Percentiles rank a stretch among this genome's conserved stretches.
Conservation (phyloP, 2,113 vertebrate genomes). For the Sminthopsis crassicaudata region DNA sequence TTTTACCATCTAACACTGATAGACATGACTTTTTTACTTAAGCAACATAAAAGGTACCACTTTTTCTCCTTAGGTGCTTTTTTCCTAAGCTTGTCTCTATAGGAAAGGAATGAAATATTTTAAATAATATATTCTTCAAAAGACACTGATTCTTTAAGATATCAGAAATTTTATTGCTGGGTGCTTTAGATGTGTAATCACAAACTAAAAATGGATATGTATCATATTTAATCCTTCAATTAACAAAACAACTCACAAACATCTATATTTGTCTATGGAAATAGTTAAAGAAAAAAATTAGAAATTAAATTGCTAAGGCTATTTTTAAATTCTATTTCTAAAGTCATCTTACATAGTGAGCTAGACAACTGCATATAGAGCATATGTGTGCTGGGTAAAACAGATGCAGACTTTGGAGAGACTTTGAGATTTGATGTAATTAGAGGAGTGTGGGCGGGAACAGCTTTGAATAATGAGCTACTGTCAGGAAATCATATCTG, state of each 20-base stretch:
- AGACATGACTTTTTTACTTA: background rate
- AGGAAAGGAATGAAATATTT: conserved; percentile 25
- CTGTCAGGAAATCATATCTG: conserved; percentile 37
- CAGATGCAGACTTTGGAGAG: conserved; percentile 37
- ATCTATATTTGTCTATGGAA: conserved; percentile 41
- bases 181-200: conserved; percentile 36
- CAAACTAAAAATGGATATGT: conserved; percentile 41
- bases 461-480: conserved; percentile 45
- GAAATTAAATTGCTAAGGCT: background rate
- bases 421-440: conserved; percentile 40
- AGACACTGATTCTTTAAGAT: conserved; percentile 25
- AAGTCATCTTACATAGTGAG: conserved; percentile 45
- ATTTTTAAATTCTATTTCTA: conserved; percentile 43
- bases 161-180: conserved; percentile 47
- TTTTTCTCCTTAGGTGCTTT: conserved; percentile 11
- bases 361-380: conserved; percentile 33
- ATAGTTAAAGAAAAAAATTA: conserved; percentile 28
- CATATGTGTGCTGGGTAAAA: conserved; percentile 26
- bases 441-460: conserved; percentile 32
- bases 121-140: conserved; percentile 45
- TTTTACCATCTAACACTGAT: conserved; percentile 12
- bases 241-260: conserved; percentile 33
- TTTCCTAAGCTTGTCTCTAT: background rate
- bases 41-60: background rate
- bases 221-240: background rate